Base-by-base conservation (phyloP, 2,888 invertebrate species). In the Morpho deidamia region DNA sequence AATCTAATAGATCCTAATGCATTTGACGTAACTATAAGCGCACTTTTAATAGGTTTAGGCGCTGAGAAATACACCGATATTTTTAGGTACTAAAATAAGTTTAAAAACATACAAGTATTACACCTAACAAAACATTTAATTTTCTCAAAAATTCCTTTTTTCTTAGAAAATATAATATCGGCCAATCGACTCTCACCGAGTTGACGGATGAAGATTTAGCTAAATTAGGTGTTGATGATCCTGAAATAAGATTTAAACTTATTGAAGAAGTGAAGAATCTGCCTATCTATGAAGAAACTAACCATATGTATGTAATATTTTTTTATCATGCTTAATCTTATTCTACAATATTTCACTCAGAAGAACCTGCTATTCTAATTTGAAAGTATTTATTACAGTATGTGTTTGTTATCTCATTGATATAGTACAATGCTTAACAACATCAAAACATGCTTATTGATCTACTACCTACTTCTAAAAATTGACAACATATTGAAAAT, bases 31-130 rank as follows among this genome's bases (percentile, higher is more conserved):
- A 78, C 88, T 3, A 74, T 88, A 39, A 75, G 70, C 62, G 79
- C 88, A 44, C 63, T 90, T 51, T 63, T 90, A 44, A 71, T 80
- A 14, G 81, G 82, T 10, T 50, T 83, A 51, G 85, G 80, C 39
- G 90, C 83, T 47, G 86, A 88, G 69, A 79, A 81, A 74, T 90
- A 86, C 64, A 69, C 83, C 35, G 73, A 83, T 58, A 71, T 84
- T 62, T 90, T 90, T 63, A 81, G 76, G 90, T 89, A 73, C 70
- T 66, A 53, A 38, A 9, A 37, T 9, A 37, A 14, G 9, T 34
- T 34, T 9, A 12, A 42, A 14, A 14, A 41, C n/a, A 37, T 2
- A 37, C n/a, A 37, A n/a, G n/a, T 37, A 37, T 37, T 37, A 10
- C 3, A 10, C 37, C 1, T 23, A 37, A 10, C 3, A 37, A 9